Percentiles rank a stretch among this genome's conserved stretches.
phyloP scores from a whole-genome alignment of 2,113 vertebrate species.

The Tachuris rubrigastra region DNA sequence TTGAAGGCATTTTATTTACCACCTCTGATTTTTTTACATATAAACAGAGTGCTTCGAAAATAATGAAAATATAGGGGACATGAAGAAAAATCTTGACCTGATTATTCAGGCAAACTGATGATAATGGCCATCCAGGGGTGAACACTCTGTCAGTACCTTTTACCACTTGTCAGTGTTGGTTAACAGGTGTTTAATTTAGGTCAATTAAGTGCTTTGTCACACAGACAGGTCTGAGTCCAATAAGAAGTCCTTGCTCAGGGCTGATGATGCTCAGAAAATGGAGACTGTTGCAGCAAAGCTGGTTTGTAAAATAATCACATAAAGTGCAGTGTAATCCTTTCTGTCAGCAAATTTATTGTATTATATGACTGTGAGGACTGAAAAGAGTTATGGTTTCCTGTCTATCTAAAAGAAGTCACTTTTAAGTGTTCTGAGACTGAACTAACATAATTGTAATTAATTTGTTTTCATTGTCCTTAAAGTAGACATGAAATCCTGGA shows the following conservation, averaged over 20 bases:
- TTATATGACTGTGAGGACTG: neutral
- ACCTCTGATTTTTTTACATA: neutral
- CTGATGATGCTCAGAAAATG: neutral
- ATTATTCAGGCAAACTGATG: neutral
- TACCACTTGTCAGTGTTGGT: neutral
- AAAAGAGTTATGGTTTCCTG: neutral
- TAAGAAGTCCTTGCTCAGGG: neutral
- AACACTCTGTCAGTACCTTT: neutral
- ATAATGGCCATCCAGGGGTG: neutral
- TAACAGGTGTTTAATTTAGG: neutral
- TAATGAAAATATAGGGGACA: neutral
- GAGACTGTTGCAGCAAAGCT: neutral
- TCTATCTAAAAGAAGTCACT: neutral
- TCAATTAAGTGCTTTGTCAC: neutral
- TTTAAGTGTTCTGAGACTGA: neutral
- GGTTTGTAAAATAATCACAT: neutral
- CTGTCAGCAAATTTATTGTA: neutral
- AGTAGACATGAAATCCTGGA: neutral
- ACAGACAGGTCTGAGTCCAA: neutral
- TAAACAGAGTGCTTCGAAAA: neutral
- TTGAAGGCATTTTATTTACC: neutral
- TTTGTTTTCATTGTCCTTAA: neutral
- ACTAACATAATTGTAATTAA: neutral
- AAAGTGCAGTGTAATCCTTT: constrained; percentile 6
- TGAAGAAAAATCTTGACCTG: neutral